Base-by-base conservation (phyloP, 2,888 invertebrate genomes). In the Thera obeliscata region DNA sequence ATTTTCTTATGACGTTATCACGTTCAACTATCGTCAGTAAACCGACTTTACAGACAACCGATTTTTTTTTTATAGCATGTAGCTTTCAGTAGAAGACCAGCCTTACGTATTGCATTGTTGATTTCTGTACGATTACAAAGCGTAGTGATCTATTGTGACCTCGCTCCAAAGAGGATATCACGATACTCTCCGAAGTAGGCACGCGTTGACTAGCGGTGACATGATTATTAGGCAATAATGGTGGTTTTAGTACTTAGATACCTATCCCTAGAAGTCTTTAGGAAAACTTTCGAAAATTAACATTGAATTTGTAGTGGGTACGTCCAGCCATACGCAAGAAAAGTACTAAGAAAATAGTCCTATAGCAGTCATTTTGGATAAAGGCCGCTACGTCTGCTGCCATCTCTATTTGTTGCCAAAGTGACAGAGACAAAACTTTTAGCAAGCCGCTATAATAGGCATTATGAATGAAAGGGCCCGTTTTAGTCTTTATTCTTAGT, bases 111-210 rank as follows among this genome's bases (percentile, higher is more conserved):
- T 50, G 63, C 50, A 56, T 59, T 63, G 66, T 70, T 63, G 60
- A 63, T 64, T 60, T 46, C 57, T 69, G 49, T 33, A 66, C 56
- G 63, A 64, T 71, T 63, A 70, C 66, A 71, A 69, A 54, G 56
- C 52, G 54, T 52, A 41, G 60, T 64, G 63, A 70, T 11, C 60
- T 61, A 61, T 60, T 56, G 64, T 67, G 33, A 2, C 22, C 12
- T n/a, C 50, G 52, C 56, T 56, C 80, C 82, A 89, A 90, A 86
- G 81, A 88, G 90, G 90, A 90, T 88, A 88, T 89, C 90, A 90
- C 90, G 90, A 88, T 69, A 69, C 75, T 74, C 77, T 75, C 80
- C 77, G 38, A 67, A 50, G 49, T 5, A 22, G 41, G 33, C 3
- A 7, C 8, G 50, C 38, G 59, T 48, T 63, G 56, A 67, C 56